These are phyloP conservation scores for Pocillopora grandis DNA, from an alignment of 92 coral and sea anemone genomes.

Conservation along the genomic window DNA sequence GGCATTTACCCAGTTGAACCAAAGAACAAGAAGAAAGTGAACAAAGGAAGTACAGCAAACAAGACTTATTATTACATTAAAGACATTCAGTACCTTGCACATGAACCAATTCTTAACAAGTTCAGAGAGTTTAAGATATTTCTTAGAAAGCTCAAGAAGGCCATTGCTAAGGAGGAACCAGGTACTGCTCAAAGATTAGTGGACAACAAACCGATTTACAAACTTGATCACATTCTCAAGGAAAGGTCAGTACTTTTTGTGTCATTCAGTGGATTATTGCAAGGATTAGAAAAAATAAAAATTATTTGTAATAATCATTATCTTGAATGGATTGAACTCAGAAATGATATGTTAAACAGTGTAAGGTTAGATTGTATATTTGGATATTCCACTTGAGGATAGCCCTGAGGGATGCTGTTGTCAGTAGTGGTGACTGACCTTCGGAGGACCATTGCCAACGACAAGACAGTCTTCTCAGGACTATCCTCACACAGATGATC, in stretches of 20 bases:
- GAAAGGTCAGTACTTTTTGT: slow-evolving; percentile 76
- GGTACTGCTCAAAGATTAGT: slow-evolving; percentile 83
- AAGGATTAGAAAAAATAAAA: neutral
- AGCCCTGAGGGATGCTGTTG: too few species aligned
- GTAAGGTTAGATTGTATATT: too few species aligned
- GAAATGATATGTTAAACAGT: too few species aligned
- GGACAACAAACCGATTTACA: slow-evolving; percentile 89
- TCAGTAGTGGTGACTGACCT: too few species aligned
- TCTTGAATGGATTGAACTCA: too few species aligned
- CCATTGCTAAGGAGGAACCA: slow-evolving; percentile 93
- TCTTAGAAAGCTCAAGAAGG: slow-evolving; percentile 89
- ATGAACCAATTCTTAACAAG: slow-evolving; percentile 93
- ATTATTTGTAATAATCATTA: too few species aligned
- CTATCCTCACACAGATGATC: too few species aligned
- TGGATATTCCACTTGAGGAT: too few species aligned
- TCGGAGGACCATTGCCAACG: too few species aligned
- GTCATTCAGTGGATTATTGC: neutral
- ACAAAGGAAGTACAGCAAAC: slow-evolving; percentile 91
- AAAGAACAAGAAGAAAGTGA: slow-evolving; percentile 95
- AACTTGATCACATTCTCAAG: slow-evolving; percentile 89
- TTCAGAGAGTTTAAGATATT: slow-evolving; percentile 93
- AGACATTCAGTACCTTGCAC: slow-evolving; percentile 93
- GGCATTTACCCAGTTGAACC: slow-evolving; percentile 99
- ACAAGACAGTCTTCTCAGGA: too few species aligned
- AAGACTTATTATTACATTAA: slow-evolving; percentile 87